Evolutionary conservation across 2,888 invertebrate species (phyloP).

Genomic region (Pristionchus maxplancki): DNA sequence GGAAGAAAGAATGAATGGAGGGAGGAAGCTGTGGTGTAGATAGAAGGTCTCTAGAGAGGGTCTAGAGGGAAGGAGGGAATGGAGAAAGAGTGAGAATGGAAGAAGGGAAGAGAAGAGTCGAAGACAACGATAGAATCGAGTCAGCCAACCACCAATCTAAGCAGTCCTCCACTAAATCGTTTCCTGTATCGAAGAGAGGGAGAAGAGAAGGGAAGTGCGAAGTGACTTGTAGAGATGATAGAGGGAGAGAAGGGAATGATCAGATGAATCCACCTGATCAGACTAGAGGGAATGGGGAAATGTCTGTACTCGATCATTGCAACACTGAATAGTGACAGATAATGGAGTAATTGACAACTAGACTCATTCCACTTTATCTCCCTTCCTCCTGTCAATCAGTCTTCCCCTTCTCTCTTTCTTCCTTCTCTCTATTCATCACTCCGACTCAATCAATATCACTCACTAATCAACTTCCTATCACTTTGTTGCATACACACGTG

Average conservation of each 20-base stretch:
- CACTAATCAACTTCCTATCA: background rate
- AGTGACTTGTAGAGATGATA: constrained; percentile 20
- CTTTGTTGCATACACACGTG: background rate
- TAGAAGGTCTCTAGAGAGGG: constrained; percentile 34
- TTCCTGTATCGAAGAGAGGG: constrained; percentile 16
- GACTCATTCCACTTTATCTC: background rate
- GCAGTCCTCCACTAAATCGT: background rate
- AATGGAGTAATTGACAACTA: constrained; percentile 19
- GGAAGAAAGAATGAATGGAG: constrained; percentile 41
- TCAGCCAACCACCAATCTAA: background rate
- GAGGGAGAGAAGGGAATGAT: too few species aligned
- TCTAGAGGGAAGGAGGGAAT: background rate
- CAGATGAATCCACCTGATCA: too few species aligned
- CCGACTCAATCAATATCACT: constrained; percentile 42
- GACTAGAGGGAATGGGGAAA: background rate
- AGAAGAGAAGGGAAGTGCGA: background rate
- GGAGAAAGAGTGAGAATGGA: background rate
- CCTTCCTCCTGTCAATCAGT: constrained; percentile 34
- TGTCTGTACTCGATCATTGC: background rate
- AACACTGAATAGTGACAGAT: background rate
- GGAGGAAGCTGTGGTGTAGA: background rate
- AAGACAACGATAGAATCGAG: constrained; percentile 19
- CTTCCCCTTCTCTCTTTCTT: background rate
- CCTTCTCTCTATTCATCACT: constrained; percentile 24
- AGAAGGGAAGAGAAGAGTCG: constrained; percentile 14